Percentiles rank a stretch among this genome's conserved stretches.
phyloP scores from a whole-genome alignment of 2,113 vertebrate genomes.

The Holacanthus passer region DNA sequence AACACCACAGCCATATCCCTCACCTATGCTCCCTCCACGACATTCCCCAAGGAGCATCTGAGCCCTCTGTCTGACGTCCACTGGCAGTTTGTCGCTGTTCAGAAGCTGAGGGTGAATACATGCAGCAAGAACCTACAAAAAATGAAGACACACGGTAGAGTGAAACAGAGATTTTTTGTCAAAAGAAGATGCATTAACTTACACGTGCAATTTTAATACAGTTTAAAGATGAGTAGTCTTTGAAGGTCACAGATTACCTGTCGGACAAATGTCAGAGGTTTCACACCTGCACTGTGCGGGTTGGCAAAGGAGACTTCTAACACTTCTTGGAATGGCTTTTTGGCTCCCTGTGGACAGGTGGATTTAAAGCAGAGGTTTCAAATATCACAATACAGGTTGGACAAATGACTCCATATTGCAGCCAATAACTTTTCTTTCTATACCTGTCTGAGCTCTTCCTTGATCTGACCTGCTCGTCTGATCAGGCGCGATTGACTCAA shows the following conservation, averaged over 20 bases:
- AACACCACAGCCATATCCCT: slow-evolving; percentile 5
- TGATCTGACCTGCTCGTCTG: slow-evolving; percentile 52
- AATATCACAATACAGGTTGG: neutral
- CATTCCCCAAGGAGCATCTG: slow-evolving; percentile 68
- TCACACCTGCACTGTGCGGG: slow-evolving; percentile 72
- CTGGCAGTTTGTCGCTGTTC: slow-evolving; percentile 61
- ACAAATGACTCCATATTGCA: neutral
- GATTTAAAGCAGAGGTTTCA: slow-evolving; percentile 10
- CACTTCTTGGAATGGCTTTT: slow-evolving; percentile 71
- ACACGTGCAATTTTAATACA: neutral
- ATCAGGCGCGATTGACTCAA: slow-evolving; percentile 29
- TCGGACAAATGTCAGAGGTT: slow-evolving; percentile 80
- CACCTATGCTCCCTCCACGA: slow-evolving; percentile 78
- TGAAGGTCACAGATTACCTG: slow-evolving; percentile 75
- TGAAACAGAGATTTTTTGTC: neutral
- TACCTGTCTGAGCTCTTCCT: slow-evolving; percentile 67
- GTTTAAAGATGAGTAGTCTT: neutral
- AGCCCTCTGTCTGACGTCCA: slow-evolving; percentile 77
- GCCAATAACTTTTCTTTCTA: neutral
- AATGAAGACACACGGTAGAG: neutral
- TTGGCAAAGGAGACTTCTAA: slow-evolving; percentile 73
- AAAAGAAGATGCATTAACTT: neutral
- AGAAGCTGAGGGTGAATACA: slow-evolving; percentile 81
- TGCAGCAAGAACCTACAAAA: slow-evolving; percentile 77
- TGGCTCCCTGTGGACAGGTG: slow-evolving; percentile 60